These are phyloP conservation scores for Hyles lineata DNA, from an alignment of 2,888 invertebrate genomes.

Conservation along the genomic window DNA sequence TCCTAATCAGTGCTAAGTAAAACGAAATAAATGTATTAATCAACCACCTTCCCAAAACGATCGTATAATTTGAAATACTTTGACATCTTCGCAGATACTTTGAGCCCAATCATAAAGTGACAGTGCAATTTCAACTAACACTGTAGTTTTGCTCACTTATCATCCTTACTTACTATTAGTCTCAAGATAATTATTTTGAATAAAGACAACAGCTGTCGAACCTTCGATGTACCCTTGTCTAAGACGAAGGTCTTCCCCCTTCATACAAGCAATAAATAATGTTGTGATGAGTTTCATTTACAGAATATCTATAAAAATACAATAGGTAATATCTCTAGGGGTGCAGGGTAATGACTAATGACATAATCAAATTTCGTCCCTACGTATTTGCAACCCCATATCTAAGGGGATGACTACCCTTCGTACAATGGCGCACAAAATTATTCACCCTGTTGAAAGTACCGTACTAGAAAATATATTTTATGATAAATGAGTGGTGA, in stretches of 20 bases:
- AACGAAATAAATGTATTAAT: too few relatives aligned
- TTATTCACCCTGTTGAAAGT: slow-evolving; percentile 4
- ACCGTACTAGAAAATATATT: background rate
- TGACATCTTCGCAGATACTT: too few relatives aligned
- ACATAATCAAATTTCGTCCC: slow-evolving; percentile 73
- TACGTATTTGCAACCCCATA: slow-evolving; percentile 59
- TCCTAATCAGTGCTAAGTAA: too few relatives aligned
- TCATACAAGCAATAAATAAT: slow-evolving; percentile 51
- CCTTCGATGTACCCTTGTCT: background rate
- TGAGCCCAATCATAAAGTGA: too few relatives aligned
- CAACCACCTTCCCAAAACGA: too few relatives aligned
- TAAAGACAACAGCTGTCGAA: background rate
- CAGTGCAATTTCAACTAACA: too few relatives aligned
- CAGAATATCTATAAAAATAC: slow-evolving; percentile 54
- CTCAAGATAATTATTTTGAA: too few relatives aligned
- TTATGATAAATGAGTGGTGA: background rate
- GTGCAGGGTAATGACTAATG: slow-evolving; percentile 63
- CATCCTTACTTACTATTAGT: too few relatives aligned
- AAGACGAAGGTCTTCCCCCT: slow-evolving; percentile 2
- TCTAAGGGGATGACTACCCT: slow-evolving; percentile 40
- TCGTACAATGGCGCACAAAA: slow-evolving; percentile 41
- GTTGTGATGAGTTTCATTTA: slow-evolving; percentile 58
- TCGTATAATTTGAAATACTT: too few relatives aligned
- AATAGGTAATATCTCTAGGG: slow-evolving; percentile 51
- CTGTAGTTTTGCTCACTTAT: too few relatives aligned